Percentiles rank a stretch among this genome's conserved stretches.
Conservation (phyloP, 1,140 invertebrate species). For the Amphibalanus amphitrite region DNA sequence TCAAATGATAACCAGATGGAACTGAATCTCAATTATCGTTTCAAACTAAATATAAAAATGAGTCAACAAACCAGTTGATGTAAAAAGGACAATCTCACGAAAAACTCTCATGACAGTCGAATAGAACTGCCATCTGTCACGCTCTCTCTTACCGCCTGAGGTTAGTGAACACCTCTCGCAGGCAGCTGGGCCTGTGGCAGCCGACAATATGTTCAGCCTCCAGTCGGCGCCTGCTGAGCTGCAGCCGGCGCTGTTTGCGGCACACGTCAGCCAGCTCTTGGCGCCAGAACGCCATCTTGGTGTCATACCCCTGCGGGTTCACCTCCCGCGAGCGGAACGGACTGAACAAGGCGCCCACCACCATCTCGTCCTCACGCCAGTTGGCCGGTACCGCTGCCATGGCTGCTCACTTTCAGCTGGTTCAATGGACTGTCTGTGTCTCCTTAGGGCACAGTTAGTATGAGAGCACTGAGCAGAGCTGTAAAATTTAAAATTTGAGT, state of each 20-base stretch:
- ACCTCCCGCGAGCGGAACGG: not conserved
- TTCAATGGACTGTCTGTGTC: no score
- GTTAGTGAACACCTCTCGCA: not conserved
- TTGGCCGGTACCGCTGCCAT: not conserved
- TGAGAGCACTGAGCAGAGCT: no score
- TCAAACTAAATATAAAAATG: no score
- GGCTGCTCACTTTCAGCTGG: no score
- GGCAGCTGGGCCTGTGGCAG: not conserved
- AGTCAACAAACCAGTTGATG: no score
- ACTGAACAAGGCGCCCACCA: not conserved
- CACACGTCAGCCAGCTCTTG: not conserved
- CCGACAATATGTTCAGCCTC: not conserved
- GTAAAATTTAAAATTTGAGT: no score
- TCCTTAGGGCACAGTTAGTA: no score
- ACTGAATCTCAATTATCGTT: no score
- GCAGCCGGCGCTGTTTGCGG: not conserved
- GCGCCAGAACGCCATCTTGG: not conserved
- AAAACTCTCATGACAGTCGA: no score
- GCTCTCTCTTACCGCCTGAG: not conserved
- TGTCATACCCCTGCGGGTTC: not conserved
- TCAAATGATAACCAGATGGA: no score
- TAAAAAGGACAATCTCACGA: no score
- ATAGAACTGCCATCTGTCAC: no score
- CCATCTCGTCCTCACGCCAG: not conserved
- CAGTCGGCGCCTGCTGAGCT: not conserved